Conservation (phyloP, 1,140 invertebrate species). For the Aleiodes sp. region DNA sequence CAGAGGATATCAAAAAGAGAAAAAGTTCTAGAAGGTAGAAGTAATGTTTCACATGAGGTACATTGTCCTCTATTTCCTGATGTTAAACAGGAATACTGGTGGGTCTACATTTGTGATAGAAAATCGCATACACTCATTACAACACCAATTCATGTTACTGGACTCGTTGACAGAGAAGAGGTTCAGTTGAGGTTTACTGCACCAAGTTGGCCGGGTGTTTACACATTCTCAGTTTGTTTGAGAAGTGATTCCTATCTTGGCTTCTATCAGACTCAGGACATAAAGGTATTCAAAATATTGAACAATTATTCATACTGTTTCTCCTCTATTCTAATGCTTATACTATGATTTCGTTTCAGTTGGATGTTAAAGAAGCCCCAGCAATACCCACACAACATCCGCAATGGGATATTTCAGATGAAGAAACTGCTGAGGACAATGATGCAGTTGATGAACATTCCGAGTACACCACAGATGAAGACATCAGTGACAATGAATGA, state of each 20-base stretch:
- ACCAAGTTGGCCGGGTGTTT: conserved; percentile 89
- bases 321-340: background rate
- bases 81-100: conserved; percentile 99
- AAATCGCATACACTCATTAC: conserved; percentile 91
- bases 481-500: conserved; percentile 71
- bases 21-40: conserved; percentile 89
- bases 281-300: conserved; percentile 77
- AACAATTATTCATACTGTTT: background rate
- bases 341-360: conserved; percentile 61
- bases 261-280: conserved; percentile 89
- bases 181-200: conserved; percentile 93
- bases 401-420: conserved; percentile 95
- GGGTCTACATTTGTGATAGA: conserved; percentile 96
- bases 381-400: conserved; percentile 90
- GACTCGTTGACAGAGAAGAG: conserved; percentile 81
- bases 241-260: conserved; percentile 92
- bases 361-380: conserved; percentile 95
- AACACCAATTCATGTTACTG: conserved; percentile 90
- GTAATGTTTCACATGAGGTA: conserved; percentile 92
- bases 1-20: conserved; percentile 83
- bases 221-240: conserved; percentile 93
- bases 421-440: conserved; percentile 86
- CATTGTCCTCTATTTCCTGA: conserved; percentile 96
- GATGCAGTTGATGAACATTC: conserved; percentile 74
- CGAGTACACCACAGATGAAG: conserved; percentile 78